Evolutionary conservation across 2,888 invertebrate genomes (phyloP), one percentile per base, ranked within the genome.

Genomic region (Melipona beecheii): DNA sequence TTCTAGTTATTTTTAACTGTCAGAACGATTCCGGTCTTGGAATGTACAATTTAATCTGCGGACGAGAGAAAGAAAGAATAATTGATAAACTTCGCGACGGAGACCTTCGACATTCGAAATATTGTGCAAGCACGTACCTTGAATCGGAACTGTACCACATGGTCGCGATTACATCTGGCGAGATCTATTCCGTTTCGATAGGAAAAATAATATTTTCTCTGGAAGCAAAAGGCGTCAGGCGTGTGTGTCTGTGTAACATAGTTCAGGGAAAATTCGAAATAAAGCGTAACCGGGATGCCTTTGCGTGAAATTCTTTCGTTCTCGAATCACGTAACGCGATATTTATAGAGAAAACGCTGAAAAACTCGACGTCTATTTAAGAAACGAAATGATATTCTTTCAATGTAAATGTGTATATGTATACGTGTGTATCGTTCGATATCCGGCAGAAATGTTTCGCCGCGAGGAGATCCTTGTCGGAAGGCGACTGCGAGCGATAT

Each of bases 181-280:
- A 36, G 36, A 71, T 76, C 86, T 84, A 83, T 86, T 70, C 71
- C 86, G 80, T 81, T 62, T 9, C 78, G 90, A 87, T 86, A 81
- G 81, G 87, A 88, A 87, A 88, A 90, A 91, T 90, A 91, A 91
- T 91, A 91, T 91, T 91, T 91, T 81, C 82, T 75, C 84, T 74
- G 49, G 56, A 75, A 70, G 75, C 79, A 52, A 52, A 86, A 74
- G 31, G 31, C 68, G 62, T 65, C 36, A 68, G 72, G 54, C 58
- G 11, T 4, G 31, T 31, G 4, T 4, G 31, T 31, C 15, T 54
- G 62, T 69, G 62, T 52, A 68, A 56, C 21, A 56, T 17, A 27
- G 65, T 65, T 49, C 19, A 27, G 73, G 70, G 52, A 79, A 31
- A 83, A 79, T 69, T 76, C 52, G 66, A 71, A 78, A 65, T 69